Evolutionary conservation across 1,140 invertebrate species (phyloP), one percentile per base, ranked within the genome.

Genomic region (Trichonephila clavata): DNA sequence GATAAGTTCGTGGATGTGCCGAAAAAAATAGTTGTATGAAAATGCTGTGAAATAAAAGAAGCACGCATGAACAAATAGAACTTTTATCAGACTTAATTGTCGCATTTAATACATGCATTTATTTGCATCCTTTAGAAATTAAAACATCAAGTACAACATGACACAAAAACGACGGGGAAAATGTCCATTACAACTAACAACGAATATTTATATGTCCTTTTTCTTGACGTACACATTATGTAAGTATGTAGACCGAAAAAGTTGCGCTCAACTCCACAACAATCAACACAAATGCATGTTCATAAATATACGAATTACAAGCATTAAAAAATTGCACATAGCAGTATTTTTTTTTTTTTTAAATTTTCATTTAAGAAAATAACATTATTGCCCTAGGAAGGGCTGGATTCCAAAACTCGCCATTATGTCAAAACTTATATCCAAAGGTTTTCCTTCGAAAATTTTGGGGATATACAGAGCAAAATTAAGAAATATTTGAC

Each of bases 81-180:
- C 24, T 77, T 77, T 77, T 32, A 77, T 77, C 14, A 32, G 68
- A 77, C 68, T 32, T 7, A 32, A 20, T 20, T 63, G 21, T 39
- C 18, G 27, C 27, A 77, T 18, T 18, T 14, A 27, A 77, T 16
- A 77, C 27, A 77, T 77, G 71, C 71, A 18, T 32, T 7, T 77
- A 71, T 39, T 32, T 77, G 50, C 50, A 63, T 63, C 5, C 6
- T 63, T 63, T 63, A 2, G 71, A 77, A 77, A 77, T 77, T 27
- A 32, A 77, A 77, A 77, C 71, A 77, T 77, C 10, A 77, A 32
- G 32, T 77, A 77, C 27, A 77, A 77, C 71, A 77, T 77, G 18
- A 18, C 24, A 77, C 71, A 77, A 14, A 77, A 32, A 32, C 14
- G 18, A 77, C 32, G 16, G 32, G 24, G 20, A 20, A 77, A 77